phyloP scores from a whole-genome alignment of 2,888 invertebrate genomes.

The Drosophila robusta region DNA sequence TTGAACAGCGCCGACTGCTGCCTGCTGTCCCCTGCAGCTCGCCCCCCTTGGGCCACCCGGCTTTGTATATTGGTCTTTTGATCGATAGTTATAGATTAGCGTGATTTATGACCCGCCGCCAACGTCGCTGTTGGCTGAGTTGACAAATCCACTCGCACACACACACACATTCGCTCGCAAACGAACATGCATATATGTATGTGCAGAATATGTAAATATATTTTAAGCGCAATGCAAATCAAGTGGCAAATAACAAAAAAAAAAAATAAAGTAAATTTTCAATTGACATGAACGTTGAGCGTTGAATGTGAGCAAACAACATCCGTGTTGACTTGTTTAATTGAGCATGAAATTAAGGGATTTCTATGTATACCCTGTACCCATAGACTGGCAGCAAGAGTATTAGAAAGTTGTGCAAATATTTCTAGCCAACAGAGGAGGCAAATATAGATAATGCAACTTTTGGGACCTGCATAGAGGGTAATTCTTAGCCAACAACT shows the following conservation, averaged over 20 bases:
- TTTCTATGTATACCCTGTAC: slow-evolving; percentile 16
- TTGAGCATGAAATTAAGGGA: slow-evolving; percentile 52
- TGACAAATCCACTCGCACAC: slow-evolving; percentile 42
- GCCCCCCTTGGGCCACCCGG: not conserved
- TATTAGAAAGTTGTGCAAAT: not conserved
- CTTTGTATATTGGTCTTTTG: slow-evolving; percentile 53
- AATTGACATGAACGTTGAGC: slow-evolving; percentile 41
- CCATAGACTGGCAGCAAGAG: not conserved
- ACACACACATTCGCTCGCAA: not conserved
- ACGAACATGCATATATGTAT: not conserved
- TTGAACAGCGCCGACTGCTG: slow-evolving; percentile 49
- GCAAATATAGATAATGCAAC: not conserved
- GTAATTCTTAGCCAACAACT: not conserved
- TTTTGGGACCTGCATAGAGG: not conserved
- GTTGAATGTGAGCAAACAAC: slow-evolving; percentile 43
- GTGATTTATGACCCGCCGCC: slow-evolving; percentile 66
- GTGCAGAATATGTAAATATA: slow-evolving; percentile 60
- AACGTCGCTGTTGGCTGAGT: slow-evolving; percentile 25
- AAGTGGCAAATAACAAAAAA: slow-evolving; percentile 66
- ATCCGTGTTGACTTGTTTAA: slow-evolving; percentile 66
- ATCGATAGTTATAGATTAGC: slow-evolving; percentile 79
- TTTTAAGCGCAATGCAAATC: slow-evolving; percentile 72
- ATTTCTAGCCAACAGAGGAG: not conserved
- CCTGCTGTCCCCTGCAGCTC: not conserved
- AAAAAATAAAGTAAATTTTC: slow-evolving; percentile 35